These are phyloP conservation scores for Microplitis mediator DNA, from an alignment of 1,140 invertebrate species.

Conservation along the genomic window DNA sequence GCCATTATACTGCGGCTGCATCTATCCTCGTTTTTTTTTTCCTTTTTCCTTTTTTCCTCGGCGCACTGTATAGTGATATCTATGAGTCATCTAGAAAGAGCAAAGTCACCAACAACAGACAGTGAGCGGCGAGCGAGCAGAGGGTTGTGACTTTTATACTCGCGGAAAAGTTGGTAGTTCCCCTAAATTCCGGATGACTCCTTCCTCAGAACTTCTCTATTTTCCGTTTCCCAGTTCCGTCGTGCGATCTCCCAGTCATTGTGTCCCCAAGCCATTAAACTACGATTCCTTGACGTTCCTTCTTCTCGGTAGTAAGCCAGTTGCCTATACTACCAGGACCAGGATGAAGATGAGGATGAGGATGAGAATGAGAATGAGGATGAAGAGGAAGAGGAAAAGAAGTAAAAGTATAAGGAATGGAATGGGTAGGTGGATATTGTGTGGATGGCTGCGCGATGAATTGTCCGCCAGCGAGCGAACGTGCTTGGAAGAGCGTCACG, in stretches of 20 bases:
- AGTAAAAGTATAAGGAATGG: neutral
- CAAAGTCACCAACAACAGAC: neutral
- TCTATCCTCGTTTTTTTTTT: neutral
- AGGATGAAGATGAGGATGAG: too few relatives aligned
- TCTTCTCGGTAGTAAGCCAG: too few relatives aligned
- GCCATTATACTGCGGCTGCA: neutral
- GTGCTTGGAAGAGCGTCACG: constrained; percentile 16
- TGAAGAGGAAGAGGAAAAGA: neutral
- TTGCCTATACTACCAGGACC: too few relatives aligned
- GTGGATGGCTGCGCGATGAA: neutral
- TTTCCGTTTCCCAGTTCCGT: neutral
- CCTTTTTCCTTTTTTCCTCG: neutral
- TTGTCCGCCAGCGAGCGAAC: neutral
- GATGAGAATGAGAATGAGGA: neutral
- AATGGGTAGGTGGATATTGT: constrained; percentile 10
- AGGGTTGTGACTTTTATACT: constrained; percentile 14
- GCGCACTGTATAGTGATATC: neutral
- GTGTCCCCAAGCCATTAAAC: constrained; percentile 41
- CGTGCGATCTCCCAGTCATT: constrained; percentile 20
- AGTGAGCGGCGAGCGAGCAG: neutral
- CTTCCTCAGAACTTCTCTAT: too few relatives aligned
- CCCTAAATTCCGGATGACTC: constrained; percentile 19
- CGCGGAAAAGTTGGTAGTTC: constrained; percentile 24
- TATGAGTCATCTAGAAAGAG: constrained; percentile 38
- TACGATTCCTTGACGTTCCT: constrained; percentile 34